Evolutionary conservation across 2,113 vertebrate genomes (phyloP), one percentile per base, ranked within the genome.

Genomic region (Antigone vipio): DNA sequence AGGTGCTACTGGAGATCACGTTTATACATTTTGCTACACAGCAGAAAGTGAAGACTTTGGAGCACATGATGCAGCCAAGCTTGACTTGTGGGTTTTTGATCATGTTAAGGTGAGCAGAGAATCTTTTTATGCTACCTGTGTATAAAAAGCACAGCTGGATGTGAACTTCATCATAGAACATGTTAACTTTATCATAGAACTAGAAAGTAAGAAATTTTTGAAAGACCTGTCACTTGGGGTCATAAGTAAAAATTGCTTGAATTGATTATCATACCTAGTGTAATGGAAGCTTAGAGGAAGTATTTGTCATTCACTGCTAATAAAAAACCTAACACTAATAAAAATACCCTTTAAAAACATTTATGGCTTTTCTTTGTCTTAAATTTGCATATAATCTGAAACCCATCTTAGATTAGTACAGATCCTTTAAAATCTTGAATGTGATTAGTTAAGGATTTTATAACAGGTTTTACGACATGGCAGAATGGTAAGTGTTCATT

Each of bases 71-170:
- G 99, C 99, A 59, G 98, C 99, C 30, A 98, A 98, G 71, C 98
- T 99, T 71, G 99, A 99, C 90, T 98, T 82, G 1, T 99, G 99
- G 99, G 99, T 99, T 94, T 99, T 99, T 97, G 98, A 99, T 81
- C 98, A 98, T 95, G 98, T 99, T 84, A 99, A 99, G 98, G 99
- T 99, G 62, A 55, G 91, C 79, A 69, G 45, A 91, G 8, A 82
- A 76, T 49, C 40, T 38, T 87, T 58, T 89, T 69, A 12, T 67
- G 32, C 30, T 66, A n/a, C 13, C 29, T 82, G 4, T 50, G 23
- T 40, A 21, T 85, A 53, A 75, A 78, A 79, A 66, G 13, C 20
- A 64, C 45, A 69, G 11, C 47, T 66, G 49, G 13, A 11, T 50
- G 8, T 62, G 82, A 49, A 53, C 18, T 93, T 72, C 30, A 9